Base-by-base conservation (phyloP, 2,888 invertebrate genomes). In the Chorisops tibialis region DNA sequence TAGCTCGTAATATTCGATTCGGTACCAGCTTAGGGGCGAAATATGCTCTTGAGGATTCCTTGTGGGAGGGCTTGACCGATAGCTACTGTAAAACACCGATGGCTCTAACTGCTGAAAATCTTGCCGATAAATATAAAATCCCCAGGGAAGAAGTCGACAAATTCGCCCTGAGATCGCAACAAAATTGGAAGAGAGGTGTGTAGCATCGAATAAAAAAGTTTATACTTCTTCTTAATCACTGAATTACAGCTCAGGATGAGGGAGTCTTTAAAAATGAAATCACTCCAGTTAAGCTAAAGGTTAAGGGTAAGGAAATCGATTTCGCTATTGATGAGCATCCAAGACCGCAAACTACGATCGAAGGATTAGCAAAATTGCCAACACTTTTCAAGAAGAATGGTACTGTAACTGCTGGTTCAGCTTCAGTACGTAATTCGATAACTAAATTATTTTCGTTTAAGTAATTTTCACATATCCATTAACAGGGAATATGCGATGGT, bases 401-500 rank as follows among this genome's bases (percentile, higher is more conserved):
- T 0, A 83, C 91, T 2, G 96, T 97, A 12, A 96, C 96, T 5
- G 97, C 97, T 63, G 98, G 95, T 14, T 87, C 88, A 67, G 95
- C 97, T 50, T 96, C 96, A 3, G 94, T 95, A 79, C 83, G 85
- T 59, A 9, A 16, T 35, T 21, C 1, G 41, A 22, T 41, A 12
- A 11, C 4, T 21, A 21, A n/a, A n/a, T n/a, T 30, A 30, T 30
- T 30, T 30, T 16, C 9, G 16, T 9, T 14, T 19, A 43, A 6
- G 14, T n/a, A 45, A 50, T 24, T 14, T 30, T 30, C 30, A 30
- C 9, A 9, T 63, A 62, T 60, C 37, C 62, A 67, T 63, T 73
- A 75, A n/a, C 73, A 93, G 93, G 98, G 98, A 66, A 89, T 99
- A 70, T 91, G 91, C 73, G 99, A 99, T 80, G 99, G 99, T n/a